Conservation (phyloP, 2,888 invertebrate genomes). For the Pimpla rufipes region DNA sequence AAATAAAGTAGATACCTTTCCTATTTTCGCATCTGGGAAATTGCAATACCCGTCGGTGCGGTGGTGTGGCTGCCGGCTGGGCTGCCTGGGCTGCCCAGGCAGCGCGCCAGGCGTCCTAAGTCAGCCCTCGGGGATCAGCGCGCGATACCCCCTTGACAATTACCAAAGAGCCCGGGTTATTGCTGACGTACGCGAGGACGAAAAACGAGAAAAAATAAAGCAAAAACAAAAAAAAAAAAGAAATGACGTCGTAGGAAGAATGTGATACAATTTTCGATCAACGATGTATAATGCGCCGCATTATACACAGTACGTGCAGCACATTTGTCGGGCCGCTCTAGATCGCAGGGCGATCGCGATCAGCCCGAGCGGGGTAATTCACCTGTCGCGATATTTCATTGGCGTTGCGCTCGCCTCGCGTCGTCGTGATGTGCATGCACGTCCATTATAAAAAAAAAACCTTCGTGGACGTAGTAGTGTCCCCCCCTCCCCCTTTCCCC, state of each 20-base stretch:
- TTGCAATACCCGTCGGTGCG: conserved; percentile 80
- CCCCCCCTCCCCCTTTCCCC: background rate
- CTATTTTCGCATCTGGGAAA: conserved; percentile 83
- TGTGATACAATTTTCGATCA: conserved; percentile 51
- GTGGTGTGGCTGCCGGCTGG: background rate
- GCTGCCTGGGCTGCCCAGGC: background rate
- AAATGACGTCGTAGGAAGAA: background rate
- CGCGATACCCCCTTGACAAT: conserved; percentile 25
- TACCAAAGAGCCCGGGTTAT: conserved; percentile 27
- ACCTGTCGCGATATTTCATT: conserved; percentile 68
- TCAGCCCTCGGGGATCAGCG: conserved; percentile 39
- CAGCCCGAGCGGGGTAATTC: conserved; percentile 62
- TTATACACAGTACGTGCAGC: conserved; percentile 20
- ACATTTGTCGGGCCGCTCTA: conserved; percentile 22
- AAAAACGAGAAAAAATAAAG: too few species aligned
- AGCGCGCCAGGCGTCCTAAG: conserved; percentile 25
- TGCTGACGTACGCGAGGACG: background rate
- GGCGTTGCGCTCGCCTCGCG: conserved; percentile 63
- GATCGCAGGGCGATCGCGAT: conserved; percentile 61
- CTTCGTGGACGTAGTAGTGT: conserved; percentile 8
- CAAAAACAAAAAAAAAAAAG: conserved; percentile 1
- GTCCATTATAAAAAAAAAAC: conserved; percentile 57
- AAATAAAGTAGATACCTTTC: conserved; percentile 84
- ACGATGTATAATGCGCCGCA: conserved; percentile 34
- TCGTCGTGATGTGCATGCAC: conserved; percentile 66